Evolutionary conservation across 2,113 vertebrate genomes (phyloP).

Genomic region (Macquaria australasica): DNA sequence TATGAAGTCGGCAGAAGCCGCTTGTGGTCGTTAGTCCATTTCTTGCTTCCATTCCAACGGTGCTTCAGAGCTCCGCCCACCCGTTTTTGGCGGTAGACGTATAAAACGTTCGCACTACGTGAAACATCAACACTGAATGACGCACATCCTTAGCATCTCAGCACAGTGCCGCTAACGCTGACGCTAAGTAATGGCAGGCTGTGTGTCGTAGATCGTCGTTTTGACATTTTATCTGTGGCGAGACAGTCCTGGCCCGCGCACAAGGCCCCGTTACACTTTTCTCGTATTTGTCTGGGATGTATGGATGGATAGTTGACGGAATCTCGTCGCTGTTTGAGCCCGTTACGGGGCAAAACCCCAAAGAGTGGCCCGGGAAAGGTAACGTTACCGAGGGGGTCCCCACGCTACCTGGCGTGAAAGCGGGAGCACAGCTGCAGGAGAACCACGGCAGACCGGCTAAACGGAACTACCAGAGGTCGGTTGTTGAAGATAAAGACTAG

Average conservation of each 20-base stretch:
- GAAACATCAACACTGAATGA: conserved; percentile 21
- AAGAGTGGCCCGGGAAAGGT: conserved; percentile 71
- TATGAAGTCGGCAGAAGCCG: fast-evolving
- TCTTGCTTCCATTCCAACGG: fast-evolving
- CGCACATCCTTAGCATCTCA: conserved; percentile 37
- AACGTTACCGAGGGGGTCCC: conserved; percentile 32
- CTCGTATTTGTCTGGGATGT: conserved; percentile 86
- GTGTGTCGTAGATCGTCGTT: conserved; percentile 61
- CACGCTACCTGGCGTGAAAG: conserved; percentile 48
- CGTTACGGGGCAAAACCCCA: conserved; percentile 68
- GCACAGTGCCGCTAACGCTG: conserved; percentile 19
- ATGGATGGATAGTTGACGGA: conserved; percentile 88
- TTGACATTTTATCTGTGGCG: neutral
- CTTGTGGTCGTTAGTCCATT: neutral
- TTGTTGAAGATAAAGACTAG: neutral
- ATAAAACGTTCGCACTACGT: neutral
- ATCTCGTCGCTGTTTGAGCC: conserved; percentile 87
- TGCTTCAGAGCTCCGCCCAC: conserved; percentile 30
- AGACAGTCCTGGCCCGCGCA: conserved; percentile 78
- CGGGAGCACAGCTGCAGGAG: conserved; percentile 55
- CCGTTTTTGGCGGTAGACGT: fast-evolving
- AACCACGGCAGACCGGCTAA: conserved; percentile 79
- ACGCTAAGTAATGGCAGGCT: conserved; percentile 24
- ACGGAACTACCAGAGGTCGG: conserved; percentile 85
- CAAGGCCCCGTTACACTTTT: conserved; percentile 66